Conservation (phyloP, 2,888 invertebrate species). For the Eristalis tenax region DNA sequence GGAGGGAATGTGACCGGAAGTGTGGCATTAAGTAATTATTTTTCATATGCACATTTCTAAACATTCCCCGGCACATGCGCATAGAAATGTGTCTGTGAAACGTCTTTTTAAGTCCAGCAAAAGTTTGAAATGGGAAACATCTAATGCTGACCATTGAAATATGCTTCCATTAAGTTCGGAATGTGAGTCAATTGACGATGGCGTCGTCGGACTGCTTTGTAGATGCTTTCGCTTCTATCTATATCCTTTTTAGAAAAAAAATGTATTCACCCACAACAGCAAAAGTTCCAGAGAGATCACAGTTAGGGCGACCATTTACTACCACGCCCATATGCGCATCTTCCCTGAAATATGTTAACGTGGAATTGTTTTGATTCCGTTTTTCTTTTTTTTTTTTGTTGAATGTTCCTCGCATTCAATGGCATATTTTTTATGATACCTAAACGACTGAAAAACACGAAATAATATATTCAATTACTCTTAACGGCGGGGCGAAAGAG, state of each 20-base stretch:
- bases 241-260: background rate
- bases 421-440: constrained; percentile 38
- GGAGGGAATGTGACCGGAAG: too few relatives aligned
- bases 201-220: constrained; percentile 46
- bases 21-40: too few relatives aligned
- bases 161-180: constrained; percentile 39
- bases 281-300: background rate
- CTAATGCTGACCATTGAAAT: constrained; percentile 30
- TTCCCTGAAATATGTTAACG: constrained; percentile 48
- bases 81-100: too few relatives aligned
- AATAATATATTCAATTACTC: constrained; percentile 66
- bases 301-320: constrained; percentile 4
- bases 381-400: background rate
- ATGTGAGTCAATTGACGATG: constrained; percentile 33
- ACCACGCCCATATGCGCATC: constrained; percentile 4
- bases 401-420: background rate
- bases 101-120: background rate
- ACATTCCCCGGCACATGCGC: background rate
- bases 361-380: constrained; percentile 4
- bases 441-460: constrained; percentile 65
- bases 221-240: constrained; percentile 28
- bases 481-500: background rate
- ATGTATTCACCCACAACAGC: background rate
- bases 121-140: background rate
- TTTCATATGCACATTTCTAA: too few relatives aligned